phyloP scores from a whole-genome alignment of 2,888 invertebrate species.

The Epinotia nisella region DNA sequence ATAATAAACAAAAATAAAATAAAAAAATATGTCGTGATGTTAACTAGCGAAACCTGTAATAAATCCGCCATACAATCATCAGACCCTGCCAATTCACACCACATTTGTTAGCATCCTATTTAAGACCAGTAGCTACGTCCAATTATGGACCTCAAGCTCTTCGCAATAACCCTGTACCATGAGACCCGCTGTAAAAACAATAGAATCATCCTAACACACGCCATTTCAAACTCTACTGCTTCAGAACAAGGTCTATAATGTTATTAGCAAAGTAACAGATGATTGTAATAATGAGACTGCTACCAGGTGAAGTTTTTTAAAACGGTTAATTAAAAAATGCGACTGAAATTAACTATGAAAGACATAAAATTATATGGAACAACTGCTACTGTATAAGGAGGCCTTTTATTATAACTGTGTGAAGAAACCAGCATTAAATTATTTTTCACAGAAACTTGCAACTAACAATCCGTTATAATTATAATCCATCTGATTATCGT shows the following conservation, averaged over 20 bases:
- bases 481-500: not conserved
- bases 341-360: conserved; percentile 22
- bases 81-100: conserved; percentile 65
- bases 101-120: conserved; percentile 70
- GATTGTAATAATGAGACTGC: conserved; percentile 28
- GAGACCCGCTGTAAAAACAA: conserved; percentile 36
- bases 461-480: not conserved
- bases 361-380: conserved; percentile 12
- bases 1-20: not conserved
- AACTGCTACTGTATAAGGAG: conserved; percentile 17
- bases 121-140: conserved; percentile 69
- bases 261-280: not conserved
- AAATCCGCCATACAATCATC: conserved; percentile 44
- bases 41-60: conserved; percentile 46
- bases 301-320: conserved; percentile 30
- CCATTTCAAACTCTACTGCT: conserved; percentile 5
- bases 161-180: conserved; percentile 50
- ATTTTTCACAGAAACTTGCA: not conserved
- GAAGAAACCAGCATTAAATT: not conserved
- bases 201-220: not conserved
- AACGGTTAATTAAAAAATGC: conserved; percentile 25
- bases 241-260: not conserved
- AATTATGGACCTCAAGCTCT: conserved; percentile 63
- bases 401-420: conserved; percentile 16
- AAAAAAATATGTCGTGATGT: not conserved